These are phyloP conservation scores for Marmota flaviventris DNA, from an alignment of 2,113 vertebrate genomes.

Conservation along the genomic window DNA sequence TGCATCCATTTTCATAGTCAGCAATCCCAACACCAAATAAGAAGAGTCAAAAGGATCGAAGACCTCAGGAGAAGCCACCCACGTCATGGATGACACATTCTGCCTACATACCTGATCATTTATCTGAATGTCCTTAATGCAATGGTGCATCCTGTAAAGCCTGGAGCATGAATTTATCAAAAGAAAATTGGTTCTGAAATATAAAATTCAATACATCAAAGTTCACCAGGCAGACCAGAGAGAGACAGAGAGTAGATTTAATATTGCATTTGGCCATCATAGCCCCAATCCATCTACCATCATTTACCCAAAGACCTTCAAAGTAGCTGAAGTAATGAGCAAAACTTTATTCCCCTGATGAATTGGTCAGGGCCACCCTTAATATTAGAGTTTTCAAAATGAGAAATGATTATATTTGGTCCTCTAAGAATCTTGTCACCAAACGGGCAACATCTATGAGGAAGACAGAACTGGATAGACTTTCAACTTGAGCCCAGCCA, in stretches of 20 bases:
- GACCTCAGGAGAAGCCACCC: background rate
- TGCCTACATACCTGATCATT: constrained; percentile 51
- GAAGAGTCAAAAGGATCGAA: constrained; percentile 27
- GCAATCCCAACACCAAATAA: background rate
- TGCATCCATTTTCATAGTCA: constrained; percentile 19
- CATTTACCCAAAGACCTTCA: constrained; percentile 61
- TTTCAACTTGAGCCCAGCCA: constrained; percentile 30
- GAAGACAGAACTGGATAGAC: background rate
- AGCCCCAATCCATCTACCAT: constrained; percentile 16
- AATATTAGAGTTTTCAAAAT: constrained; percentile 55
- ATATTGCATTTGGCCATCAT: constrained; percentile 63
- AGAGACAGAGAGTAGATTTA: constrained; percentile 68
- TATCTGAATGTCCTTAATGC: constrained; percentile 60
- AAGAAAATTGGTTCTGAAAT: constrained; percentile 70
- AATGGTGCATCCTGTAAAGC: constrained; percentile 16
- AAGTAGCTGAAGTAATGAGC: constrained; percentile 42
- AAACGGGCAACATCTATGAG: background rate
- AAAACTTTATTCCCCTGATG: constrained; percentile 71
- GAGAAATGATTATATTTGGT: constrained; percentile 57
- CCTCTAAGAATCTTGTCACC: constrained; percentile 53
- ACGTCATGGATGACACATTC: background rate
- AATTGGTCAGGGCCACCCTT: constrained; percentile 73
- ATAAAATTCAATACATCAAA: constrained; percentile 79
- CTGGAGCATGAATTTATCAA: constrained; percentile 73
- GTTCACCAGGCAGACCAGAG: constrained; percentile 50